Conservation (phyloP, 2,797 vertebrate genomes). For the Ctenochaetus hawaiiensis region DNA sequence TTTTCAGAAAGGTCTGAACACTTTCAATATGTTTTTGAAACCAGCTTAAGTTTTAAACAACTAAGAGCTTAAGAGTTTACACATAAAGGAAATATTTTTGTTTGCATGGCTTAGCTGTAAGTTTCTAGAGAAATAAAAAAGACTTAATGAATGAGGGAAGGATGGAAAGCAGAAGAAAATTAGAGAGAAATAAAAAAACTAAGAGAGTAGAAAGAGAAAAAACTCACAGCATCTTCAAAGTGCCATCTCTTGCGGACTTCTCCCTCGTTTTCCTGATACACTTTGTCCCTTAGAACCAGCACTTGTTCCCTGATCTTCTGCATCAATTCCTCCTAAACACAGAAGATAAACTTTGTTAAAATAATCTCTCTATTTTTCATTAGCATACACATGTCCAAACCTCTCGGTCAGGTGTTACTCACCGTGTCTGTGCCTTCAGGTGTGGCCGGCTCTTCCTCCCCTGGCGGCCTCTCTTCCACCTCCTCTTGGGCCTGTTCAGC, state of each 20-base stretch:
- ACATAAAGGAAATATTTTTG: background rate
- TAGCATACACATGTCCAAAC: background rate
- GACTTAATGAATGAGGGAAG: background rate
- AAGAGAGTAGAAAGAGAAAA: background rate
- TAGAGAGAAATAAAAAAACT: too few relatives aligned
- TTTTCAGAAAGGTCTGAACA: background rate
- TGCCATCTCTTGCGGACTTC: slow-evolving; percentile 89
- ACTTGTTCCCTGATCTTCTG: slow-evolving; percentile 87
- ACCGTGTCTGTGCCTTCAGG: slow-evolving; percentile 72
- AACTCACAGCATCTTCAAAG: slow-evolving; percentile 87
- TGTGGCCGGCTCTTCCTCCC: slow-evolving; percentile 85
- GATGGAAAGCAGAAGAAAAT: background rate
- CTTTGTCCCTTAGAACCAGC: slow-evolving; percentile 81
- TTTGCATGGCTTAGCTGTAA: background rate
- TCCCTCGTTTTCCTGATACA: slow-evolving; percentile 85
- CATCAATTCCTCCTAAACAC: slow-evolving; percentile 83
- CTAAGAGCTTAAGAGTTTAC: too few relatives aligned
- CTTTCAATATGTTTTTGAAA: background rate
- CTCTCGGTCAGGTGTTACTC: slow-evolving; percentile 23
- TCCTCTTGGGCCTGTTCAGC: slow-evolving; percentile 78
- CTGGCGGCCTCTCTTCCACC: slow-evolving; percentile 84
- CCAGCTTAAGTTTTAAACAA: background rate
- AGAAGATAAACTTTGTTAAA: background rate
- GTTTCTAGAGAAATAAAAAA: background rate
- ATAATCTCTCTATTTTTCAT: background rate